Evolutionary conservation across 2,113 vertebrate species (phyloP).

Genomic region (Salvelinus namaycush): DNA sequence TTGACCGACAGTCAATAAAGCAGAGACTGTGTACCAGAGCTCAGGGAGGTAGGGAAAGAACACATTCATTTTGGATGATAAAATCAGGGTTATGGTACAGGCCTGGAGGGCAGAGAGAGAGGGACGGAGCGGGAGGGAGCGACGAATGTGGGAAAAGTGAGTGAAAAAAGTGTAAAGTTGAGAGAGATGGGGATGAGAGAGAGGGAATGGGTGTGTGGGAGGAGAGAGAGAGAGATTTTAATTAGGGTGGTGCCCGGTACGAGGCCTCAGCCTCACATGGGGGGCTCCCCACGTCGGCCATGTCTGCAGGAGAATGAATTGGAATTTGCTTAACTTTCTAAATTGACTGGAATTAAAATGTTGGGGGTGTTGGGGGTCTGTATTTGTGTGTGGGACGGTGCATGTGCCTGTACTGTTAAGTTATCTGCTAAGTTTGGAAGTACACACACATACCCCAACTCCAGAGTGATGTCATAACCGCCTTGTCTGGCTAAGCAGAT

Average conservation of each 20-base stretch:
- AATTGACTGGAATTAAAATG: too few species aligned
- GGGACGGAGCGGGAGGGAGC: not conserved
- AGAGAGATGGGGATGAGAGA: not conserved
- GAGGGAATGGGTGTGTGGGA: too few species aligned
- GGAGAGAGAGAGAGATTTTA: too few species aligned
- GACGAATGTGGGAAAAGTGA: not conserved
- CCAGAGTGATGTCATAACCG: slow-evolving; percentile 61
- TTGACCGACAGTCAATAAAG: slow-evolving; percentile 38
- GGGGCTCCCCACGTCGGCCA: slow-evolving; percentile 16
- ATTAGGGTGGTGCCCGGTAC: not conserved
- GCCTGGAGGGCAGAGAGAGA: not conserved
- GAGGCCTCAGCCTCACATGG: not conserved
- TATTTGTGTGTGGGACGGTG: slow-evolving; percentile 6
- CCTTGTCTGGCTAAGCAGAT: slow-evolving; percentile 67
- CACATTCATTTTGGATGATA: not conserved
- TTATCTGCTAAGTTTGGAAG: not conserved
- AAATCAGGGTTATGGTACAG: not conserved
- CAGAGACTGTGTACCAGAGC: not conserved
- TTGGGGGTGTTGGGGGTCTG: slow-evolving; percentile 6
- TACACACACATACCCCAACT: slow-evolving; percentile 2
- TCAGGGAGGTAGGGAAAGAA: not conserved
- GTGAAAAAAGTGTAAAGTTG: not conserved
- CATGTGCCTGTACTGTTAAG: not conserved
- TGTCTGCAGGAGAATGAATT: slow-evolving; percentile 45
- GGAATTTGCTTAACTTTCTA: too few species aligned